phyloP scores from a whole-genome alignment of 2,797 vertebrate species.

The Rhynchonycteris naso region DNA sequence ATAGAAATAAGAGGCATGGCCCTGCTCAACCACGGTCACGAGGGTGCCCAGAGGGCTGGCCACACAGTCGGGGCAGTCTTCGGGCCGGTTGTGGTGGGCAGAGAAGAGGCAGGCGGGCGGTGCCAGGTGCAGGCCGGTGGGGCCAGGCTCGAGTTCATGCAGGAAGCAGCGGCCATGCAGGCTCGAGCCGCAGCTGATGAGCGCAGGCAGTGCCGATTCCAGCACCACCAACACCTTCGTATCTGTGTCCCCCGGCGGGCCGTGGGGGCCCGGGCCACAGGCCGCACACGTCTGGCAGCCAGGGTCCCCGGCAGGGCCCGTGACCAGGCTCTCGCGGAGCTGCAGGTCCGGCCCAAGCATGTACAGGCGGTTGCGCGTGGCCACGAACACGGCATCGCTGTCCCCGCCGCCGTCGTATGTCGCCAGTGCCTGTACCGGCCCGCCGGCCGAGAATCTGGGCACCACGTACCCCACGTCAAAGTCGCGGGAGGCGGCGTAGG shows the following conservation, averaged over 20 bases:
- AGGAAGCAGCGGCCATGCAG: slow-evolving; percentile 92
- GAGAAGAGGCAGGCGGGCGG: slow-evolving; percentile 91
- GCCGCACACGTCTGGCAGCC: slow-evolving; percentile 89
- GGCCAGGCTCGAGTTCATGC: slow-evolving; percentile 86
- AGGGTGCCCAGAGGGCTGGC: slow-evolving; percentile 94
- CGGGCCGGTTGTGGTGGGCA: slow-evolving; percentile 84
- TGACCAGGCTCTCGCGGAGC: slow-evolving; percentile 78
- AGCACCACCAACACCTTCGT: slow-evolving; percentile 90
- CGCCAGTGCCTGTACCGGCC: slow-evolving; percentile 91
- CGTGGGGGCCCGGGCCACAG: slow-evolving; percentile 82
- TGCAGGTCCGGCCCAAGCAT: slow-evolving; percentile 84
- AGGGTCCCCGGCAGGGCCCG: slow-evolving; percentile 89
- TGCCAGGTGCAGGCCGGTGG: slow-evolving; percentile 74
- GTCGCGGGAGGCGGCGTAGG: slow-evolving; percentile 86
- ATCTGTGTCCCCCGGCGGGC: slow-evolving; percentile 87
- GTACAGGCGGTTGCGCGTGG: slow-evolving; percentile 91
- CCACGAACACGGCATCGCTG: slow-evolving; percentile 89
- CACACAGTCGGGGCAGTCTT: slow-evolving; percentile 93
- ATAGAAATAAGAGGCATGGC: slow-evolving; percentile 91
- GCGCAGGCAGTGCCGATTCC: slow-evolving; percentile 90
- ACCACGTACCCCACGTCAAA: slow-evolving; percentile 90
- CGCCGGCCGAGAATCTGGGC: slow-evolving; percentile 87
- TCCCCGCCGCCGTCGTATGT: slow-evolving; percentile 80
- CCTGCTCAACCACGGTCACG: slow-evolving; percentile 90
- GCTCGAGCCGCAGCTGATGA: slow-evolving; percentile 94